Conservation (phyloP, 2,797 vertebrate genomes). For the Mormyrus proboscirostris region DNA sequence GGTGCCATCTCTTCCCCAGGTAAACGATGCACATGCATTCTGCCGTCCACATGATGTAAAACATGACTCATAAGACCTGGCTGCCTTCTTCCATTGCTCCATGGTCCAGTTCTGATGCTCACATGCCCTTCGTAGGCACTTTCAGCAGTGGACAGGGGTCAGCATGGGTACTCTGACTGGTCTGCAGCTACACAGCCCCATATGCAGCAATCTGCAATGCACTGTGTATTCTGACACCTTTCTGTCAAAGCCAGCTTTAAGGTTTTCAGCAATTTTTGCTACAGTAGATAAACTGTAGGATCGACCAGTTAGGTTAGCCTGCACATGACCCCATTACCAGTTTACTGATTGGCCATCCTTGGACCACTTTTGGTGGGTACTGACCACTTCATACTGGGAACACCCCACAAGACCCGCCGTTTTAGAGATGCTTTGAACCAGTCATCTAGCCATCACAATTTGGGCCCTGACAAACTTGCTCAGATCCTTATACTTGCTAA, state of each 20-base stretch:
- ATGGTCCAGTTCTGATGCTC: background rate
- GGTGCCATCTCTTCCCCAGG: background rate
- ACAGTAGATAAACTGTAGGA: background rate
- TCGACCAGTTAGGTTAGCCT: background rate
- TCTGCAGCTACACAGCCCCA: background rate
- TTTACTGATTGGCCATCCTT: background rate
- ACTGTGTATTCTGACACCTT: background rate
- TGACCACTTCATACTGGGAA: background rate
- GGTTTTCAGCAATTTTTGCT: background rate
- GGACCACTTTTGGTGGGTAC: background rate
- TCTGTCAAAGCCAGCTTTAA: background rate
- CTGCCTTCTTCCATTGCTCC: background rate
- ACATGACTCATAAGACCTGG: background rate
- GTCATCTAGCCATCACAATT: background rate
- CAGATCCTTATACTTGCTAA: background rate
- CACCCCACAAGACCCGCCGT: background rate
- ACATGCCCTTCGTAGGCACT: background rate
- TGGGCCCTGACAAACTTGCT: background rate
- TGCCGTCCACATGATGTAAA: background rate
- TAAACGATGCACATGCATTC: background rate
- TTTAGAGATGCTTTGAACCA: background rate
- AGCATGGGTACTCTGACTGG: background rate
- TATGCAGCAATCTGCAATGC: background rate
- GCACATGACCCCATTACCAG: background rate
- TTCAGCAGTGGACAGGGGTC: background rate